Base-by-base conservation (phyloP, 1,140 invertebrate species). In the Tetramorium parvispinum region DNA sequence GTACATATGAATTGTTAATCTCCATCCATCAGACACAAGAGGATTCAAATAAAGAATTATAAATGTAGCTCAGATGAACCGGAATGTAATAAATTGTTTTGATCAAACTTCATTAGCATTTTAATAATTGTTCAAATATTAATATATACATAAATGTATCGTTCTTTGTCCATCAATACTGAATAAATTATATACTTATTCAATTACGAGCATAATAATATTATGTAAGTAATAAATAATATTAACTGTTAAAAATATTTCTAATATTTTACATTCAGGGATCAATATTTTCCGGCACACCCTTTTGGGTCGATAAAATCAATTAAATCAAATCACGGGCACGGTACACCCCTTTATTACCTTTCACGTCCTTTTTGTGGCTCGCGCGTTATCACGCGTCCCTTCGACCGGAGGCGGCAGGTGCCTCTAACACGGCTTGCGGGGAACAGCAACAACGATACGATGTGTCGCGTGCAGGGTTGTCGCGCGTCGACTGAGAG, bases 401-500 rank as follows among this genome's bases (percentile, higher is more conserved):
- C 68, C 53, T 83, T 83, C 79, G 79, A 75, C 59, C 79, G 53
- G 40, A 24, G 6, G 7, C 1, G 21, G 53, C 32, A 32, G 32
- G 5, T 24, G 55, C 68, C 5, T 82, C 79, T 82, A 11, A 11
- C 66, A 37, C 66, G 76, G 46, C 32, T 51, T 66, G 46, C 46
- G 53, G 40, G 68, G 68, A 32, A 27, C 71, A n/a, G 77, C 16
- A 75, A 40, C 43, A 37, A 85, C 70, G 59, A 46, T 46, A 53
- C 55, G 55, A 13, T 53, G 79, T 55, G 70, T 76, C 66, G 68
- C 73, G 70, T 88, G 57, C 40, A 71, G 59, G 79, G 79, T 81
- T 66, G 87, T 78, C 91, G 92, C 92, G 91, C 92, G 88, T 91
- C 92, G 90, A 93, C 92, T 93, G 92, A 92, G 86, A 83, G 86